Base-by-base conservation (phyloP, 2,797 vertebrate species). In the Yasuhikotakia modesta region DNA sequence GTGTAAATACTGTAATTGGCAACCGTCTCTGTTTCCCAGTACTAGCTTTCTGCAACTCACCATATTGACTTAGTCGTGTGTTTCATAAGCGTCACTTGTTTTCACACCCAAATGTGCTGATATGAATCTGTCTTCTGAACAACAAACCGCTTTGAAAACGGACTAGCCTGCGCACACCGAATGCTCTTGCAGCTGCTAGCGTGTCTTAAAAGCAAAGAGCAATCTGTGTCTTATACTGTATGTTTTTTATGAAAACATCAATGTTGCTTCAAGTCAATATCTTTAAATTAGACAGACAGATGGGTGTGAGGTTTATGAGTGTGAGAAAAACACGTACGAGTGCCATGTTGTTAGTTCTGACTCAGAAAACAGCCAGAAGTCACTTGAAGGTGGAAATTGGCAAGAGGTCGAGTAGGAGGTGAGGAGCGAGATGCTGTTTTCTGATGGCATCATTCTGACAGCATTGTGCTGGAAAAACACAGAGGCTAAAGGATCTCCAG, bases 361-460 rank as follows among this genome's bases (percentile, higher is more conserved):
- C 43, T 69, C 43, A 76, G 14, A 24, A 77, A 77, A 60, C 27
- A 61, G 75, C 43, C 75, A 22, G 39, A 43, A 66, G 64, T 45
- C 35, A 66, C 39, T 22, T 61, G 65, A 60, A 69, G 12, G 39
- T 58, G 53, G 30, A 70, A 63, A 52, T n/a, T 71, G 68, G 58
- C 12, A 43, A 22, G 32, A 71, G 60, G 24, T 21, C 13, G 17
- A 71, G 19, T 35, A 71, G 57, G 46, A 61, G 39, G 30, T 39
- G 30, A 70, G 58, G 60, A 64, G 30, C 48, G 8, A 76, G 24
- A 65, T 46, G 32, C 17, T 8, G 19, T 70, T 70, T n/a, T 70
- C 68, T 45, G 32, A 52, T 30, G 58, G 76, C 68, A 65, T 65
- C 76, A 65, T 65, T 78, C 68, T 78, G 45, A 65, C 60, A 71